These are phyloP conservation scores for Aplysia californica DNA, from an alignment of 1,140 invertebrate species.

Conservation along the genomic window DNA sequence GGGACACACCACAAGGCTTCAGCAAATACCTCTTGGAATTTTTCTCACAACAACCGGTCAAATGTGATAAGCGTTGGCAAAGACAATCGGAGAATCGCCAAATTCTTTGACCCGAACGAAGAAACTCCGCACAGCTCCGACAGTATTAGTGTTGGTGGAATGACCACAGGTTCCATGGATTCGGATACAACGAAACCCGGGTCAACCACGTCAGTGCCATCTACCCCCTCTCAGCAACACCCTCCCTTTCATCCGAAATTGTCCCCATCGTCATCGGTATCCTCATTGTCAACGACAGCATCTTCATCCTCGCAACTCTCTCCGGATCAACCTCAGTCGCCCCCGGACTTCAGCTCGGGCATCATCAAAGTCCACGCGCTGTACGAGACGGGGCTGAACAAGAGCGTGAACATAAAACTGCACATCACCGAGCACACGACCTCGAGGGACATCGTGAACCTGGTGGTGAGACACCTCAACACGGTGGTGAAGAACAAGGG, in stretches of 20 bases:
- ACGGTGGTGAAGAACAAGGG: slow-evolving; percentile 90
- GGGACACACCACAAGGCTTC: no score
- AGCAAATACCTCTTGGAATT: no score
- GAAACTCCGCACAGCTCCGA: slow-evolving; percentile 32
- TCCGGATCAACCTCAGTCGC: neutral
- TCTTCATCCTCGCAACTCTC: neutral
- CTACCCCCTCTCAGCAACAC: neutral
- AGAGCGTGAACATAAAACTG: slow-evolving; percentile 90
- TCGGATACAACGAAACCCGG: slow-evolving; percentile 18
- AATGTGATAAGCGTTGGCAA: no score
- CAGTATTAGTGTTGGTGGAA: slow-evolving; percentile 1
- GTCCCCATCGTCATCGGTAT: slow-evolving; percentile 1
- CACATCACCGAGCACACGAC: slow-evolving; percentile 92
- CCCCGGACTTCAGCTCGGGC: no score
- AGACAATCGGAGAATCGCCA: no score
- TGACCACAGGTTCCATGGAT: slow-evolving; percentile 8
- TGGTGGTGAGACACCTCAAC: slow-evolving; percentile 93
- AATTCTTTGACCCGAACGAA: slow-evolving; percentile 59
- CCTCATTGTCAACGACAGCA: neutral
- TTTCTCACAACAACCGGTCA: no score
- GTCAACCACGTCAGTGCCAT: neutral
- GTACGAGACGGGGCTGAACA: slow-evolving; percentile 92
- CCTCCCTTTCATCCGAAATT: neutral
- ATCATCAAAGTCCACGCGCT: slow-evolving; percentile 87
- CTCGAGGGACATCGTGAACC: slow-evolving; percentile 90